Evolutionary conservation across 2,888 invertebrate species (phyloP), one percentile per base, ranked within the genome.

Genomic region (Ormyrus thymus): DNA sequence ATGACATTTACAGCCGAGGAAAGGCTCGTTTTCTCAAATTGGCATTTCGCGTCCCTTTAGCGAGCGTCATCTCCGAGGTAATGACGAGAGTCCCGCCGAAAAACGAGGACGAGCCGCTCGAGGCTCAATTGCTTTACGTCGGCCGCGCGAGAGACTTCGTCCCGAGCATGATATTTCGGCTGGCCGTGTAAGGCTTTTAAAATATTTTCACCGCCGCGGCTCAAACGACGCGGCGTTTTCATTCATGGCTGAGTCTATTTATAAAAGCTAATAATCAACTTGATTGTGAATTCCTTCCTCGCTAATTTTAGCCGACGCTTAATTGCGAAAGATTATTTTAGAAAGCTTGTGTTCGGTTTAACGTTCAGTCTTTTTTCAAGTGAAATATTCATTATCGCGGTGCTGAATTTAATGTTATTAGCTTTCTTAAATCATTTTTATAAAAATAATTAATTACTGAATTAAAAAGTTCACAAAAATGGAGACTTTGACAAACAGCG

Each of bases 81-180:
- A 88, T 89, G 80, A 86, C 83, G 5, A 86, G 83, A 70, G 80
- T 90, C 1, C 15, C 85, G 55, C 89, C 91, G 0, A 83, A 80
- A 75, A 86, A 85, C 64, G 56, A 70, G 10, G 62, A 48, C 5
- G 83, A 86, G 53, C 83, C 78, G n/a, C 79, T 87, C 7, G 91
- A 91, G 77, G 87, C 87, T 0, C 76, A 75, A 71, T 66, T 50
- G 71, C 65, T 71, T 46, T 68, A 71, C 62, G 73, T 77, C 48
- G 10, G 51, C 15, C 29, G 73, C 4, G 45, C 55, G 53, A 8
- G 50, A 13, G 58, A 50, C 51, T 59, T 64, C n/a, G 43, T 77
- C 0, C 69, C 73, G 2, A 11, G 29, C 69, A 75, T 83, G 7
- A 85, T 80, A 59, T 83, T 85, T 71, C 84, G 87, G 13, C 83